phyloP scores from a whole-genome alignment of 2,797 vertebrate genomes.

The Bovichtus variegatus region DNA sequence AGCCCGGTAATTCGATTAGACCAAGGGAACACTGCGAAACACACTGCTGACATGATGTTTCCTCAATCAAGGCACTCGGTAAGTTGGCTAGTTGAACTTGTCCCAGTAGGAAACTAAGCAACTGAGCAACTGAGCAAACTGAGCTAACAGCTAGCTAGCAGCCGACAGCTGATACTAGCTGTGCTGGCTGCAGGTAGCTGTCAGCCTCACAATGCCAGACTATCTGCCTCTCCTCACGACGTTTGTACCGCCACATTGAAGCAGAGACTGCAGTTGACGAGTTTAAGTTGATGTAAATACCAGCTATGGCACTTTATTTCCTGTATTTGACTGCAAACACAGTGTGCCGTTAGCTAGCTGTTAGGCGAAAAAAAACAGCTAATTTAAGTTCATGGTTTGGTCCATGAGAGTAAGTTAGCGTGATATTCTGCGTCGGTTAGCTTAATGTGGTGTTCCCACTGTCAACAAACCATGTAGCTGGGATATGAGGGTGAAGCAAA shows the following conservation, averaged over 20 bases:
- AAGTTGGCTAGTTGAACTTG: slow-evolving; percentile 74
- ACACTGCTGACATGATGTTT: slow-evolving; percentile 96
- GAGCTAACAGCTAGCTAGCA: slow-evolving; percentile 70
- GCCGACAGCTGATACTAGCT: slow-evolving; percentile 64
- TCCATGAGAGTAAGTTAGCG: neutral
- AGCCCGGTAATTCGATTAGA: slow-evolving; percentile 56
- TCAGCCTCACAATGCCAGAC: slow-evolving; percentile 52
- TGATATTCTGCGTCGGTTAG: neutral
- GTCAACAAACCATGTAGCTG: neutral
- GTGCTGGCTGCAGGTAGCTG: slow-evolving; percentile 52
- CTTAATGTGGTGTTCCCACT: neutral
- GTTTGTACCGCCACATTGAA: accelerated
- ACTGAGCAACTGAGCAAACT: slow-evolving; percentile 8
- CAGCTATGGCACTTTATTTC: neutral
- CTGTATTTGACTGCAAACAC: neutral
- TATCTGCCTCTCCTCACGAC: neutral
- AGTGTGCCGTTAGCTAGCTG: slow-evolving; percentile 39
- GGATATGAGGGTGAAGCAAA: neutral
- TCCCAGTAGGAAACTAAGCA: slow-evolving; percentile 46
- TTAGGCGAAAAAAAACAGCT: slow-evolving; percentile 38
- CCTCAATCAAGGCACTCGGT: slow-evolving; percentile 98
- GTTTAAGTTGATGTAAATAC: neutral
- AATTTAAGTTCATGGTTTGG: slow-evolving; percentile 18
- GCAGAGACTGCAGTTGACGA: neutral
- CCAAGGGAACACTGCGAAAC: slow-evolving; percentile 64